Evolutionary conservation across 2,113 vertebrate species (phyloP), one percentile per base, ranked within the genome.

Genomic region (Gymnorhina tibicen): DNA sequence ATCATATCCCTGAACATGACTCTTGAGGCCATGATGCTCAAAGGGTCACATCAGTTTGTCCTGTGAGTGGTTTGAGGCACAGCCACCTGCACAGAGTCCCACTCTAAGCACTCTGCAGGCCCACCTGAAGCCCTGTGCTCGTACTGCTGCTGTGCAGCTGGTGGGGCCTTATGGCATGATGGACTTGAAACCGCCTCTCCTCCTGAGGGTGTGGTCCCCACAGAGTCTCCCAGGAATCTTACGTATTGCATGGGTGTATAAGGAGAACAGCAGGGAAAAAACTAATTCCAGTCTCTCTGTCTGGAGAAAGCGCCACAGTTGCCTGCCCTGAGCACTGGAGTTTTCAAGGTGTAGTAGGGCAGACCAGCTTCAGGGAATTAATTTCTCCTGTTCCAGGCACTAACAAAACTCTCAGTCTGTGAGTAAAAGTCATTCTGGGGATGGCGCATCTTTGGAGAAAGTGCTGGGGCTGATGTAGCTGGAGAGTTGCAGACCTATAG

Each of bases 31-130:
- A 1, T 9, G 13, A 27, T 32, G 33, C 67, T 85, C 37, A 47
- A 46, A 85, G 56, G 21, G 30, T 62, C 47, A 11, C 0, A 1
- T 39, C 39, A 22, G 42, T 72, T 73, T 69, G 49, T 80, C 32
- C 75, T 30, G 28, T 16, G 50, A 24, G 33, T 46, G 52, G 44
- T 37, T 19, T 80, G 83, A 63, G 76, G 58, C 2, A 17, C 12
- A 46, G 58, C 5, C 8, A 18, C n/a, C 37, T n/a, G n/a, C 27
- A 33, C 32, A 5, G 7, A 55, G 52, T 49, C 15, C 46, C 11
- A 3, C 8, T 42, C 19, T 0, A 44, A 52, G 35, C 0, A 0
- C 10, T 5, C 58, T 42, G 42, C 3, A 13, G 26, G 32, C 60
- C 30, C 28, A 5, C 4, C 39, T n/a, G 49, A 39, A 72, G 64